Evolutionary conservation across 2,113 vertebrate genomes (phyloP).

Genomic region (Arenaria interpres): DNA sequence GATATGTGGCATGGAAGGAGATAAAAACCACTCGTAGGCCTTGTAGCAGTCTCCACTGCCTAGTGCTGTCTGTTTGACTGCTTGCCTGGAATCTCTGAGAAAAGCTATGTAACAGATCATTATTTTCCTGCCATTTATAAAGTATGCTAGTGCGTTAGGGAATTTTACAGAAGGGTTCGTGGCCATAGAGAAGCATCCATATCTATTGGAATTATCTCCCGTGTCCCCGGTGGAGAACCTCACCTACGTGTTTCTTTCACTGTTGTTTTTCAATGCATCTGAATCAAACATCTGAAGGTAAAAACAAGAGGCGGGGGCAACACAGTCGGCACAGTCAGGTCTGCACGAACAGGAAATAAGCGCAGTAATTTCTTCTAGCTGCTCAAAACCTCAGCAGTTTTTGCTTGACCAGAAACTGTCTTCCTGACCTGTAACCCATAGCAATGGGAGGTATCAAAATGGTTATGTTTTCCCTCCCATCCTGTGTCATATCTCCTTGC

Average conservation of each 20-base stretch:
- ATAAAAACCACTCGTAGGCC: not conserved
- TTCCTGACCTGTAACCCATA: not conserved
- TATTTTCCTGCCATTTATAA: not conserved
- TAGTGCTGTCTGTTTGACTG: not conserved
- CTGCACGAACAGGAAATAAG: slow-evolving; percentile 24
- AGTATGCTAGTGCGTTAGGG: not conserved
- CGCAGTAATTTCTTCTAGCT: not conserved
- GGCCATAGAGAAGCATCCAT: not conserved
- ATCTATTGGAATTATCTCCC: not conserved
- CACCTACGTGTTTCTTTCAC: not conserved
- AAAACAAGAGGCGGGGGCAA: not conserved
- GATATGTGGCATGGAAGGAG: not conserved
- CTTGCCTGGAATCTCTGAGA: not conserved
- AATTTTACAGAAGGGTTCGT: not conserved
- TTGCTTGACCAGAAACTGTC: not conserved
- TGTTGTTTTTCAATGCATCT: not conserved
- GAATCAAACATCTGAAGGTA: not conserved
- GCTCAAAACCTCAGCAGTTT: not conserved
- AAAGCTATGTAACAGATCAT: not conserved
- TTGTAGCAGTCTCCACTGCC: not conserved
- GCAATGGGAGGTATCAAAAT: not conserved
- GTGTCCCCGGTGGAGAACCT: not conserved
- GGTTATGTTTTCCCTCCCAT: not conserved
- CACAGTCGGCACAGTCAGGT: not conserved
- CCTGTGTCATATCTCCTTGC: not conserved